These are phyloP conservation scores for Sericinus montela DNA, from an alignment of 2,888 invertebrate genomes.

Conservation along the genomic window DNA sequence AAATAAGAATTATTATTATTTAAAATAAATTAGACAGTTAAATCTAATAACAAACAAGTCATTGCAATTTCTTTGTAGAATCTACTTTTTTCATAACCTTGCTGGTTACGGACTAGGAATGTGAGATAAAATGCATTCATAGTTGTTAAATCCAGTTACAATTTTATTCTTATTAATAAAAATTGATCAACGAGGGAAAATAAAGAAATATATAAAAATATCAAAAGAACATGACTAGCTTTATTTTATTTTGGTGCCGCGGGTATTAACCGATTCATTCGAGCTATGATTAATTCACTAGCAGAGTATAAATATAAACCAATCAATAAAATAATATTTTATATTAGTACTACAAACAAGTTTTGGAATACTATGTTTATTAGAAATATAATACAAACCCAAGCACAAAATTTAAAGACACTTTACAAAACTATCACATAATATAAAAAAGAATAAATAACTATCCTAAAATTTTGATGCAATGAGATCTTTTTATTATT, in stretches of 20 bases:
- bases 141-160: background rate
- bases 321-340: too few species aligned
- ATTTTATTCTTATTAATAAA: background rate
- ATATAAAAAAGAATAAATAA: background rate
- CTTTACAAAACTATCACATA: too few species aligned
- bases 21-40: constrained; percentile 1
- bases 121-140: constrained; percentile 30
- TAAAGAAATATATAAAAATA: constrained; percentile 2
- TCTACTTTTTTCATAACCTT: background rate
- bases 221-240: constrained; percentile 14
- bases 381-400: too few species aligned
- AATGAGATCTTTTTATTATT: constrained; percentile 34
- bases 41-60: background rate
- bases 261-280: background rate
- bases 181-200: constrained; percentile 4
- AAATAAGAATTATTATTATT: too few species aligned
- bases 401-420: too few species aligned
- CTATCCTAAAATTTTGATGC: constrained; percentile 30
- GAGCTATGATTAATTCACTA: background rate
- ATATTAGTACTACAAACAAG: too few species aligned
- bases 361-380: too few species aligned
- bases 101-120: constrained; percentile 44
- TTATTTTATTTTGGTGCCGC: background rate
- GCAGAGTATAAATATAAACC: too few species aligned
- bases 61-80: background rate